Percentiles rank a stretch among this genome's conserved stretches.
Conservation (phyloP, 2,113 vertebrate genomes). For the Vidua chalybeata region DNA sequence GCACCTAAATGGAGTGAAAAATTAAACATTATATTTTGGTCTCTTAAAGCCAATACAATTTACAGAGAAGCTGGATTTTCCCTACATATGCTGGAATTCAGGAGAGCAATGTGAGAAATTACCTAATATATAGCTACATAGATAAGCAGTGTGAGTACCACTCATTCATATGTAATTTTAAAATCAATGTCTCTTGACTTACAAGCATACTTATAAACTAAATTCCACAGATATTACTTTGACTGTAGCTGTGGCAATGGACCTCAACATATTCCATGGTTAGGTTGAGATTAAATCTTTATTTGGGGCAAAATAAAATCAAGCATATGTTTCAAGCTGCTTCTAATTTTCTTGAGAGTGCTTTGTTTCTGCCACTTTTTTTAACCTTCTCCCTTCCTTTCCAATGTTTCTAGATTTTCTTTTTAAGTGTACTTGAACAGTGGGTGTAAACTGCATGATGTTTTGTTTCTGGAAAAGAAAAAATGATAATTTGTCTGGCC, state of each 20-base stretch:
- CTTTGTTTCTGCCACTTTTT: neutral
- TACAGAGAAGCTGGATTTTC: neutral
- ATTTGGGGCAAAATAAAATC: neutral
- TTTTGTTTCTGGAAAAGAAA: neutral
- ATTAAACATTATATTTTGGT: neutral
- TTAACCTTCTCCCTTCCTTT: neutral
- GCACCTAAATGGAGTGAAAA: neutral
- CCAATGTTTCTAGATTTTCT: neutral
- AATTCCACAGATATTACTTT: neutral
- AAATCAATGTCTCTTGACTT: neutral
- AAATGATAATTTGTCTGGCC: neutral
- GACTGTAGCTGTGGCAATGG: neutral
- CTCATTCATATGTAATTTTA: neutral
- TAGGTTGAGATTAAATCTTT: neutral
- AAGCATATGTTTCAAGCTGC: neutral
- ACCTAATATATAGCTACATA: neutral
- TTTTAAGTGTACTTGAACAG: neutral
- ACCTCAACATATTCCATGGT: neutral
- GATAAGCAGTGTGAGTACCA: neutral
- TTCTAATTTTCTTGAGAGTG: neutral
- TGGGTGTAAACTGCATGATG: neutral
- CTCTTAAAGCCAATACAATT: neutral
- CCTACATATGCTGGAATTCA: neutral
- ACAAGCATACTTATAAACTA: neutral
- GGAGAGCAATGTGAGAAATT: neutral